These are phyloP conservation scores for Cheilosia grossa DNA, from an alignment of 2,888 invertebrate species.

Conservation along the genomic window DNA sequence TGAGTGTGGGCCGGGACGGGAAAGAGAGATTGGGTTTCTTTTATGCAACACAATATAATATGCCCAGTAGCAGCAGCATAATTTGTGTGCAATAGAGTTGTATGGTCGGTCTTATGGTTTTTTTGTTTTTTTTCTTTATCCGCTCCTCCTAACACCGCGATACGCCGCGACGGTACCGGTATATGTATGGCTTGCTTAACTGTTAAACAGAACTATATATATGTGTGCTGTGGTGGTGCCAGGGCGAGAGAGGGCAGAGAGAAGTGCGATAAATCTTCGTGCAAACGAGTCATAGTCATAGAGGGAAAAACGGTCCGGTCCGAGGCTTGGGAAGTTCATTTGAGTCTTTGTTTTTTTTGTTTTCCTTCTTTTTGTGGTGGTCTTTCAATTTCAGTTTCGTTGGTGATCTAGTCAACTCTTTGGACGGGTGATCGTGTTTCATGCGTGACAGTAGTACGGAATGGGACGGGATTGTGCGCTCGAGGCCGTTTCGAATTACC, in stretches of 20 bases:
- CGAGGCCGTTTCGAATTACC: slow-evolving; percentile 66
- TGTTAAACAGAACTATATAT: slow-evolving; percentile 48
- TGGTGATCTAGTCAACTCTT: slow-evolving; percentile 60
- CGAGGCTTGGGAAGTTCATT: slow-evolving; percentile 46
- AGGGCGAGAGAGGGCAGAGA: slow-evolving; percentile 15
- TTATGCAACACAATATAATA: slow-evolving; percentile 68
- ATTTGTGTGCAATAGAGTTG: slow-evolving; percentile 52
- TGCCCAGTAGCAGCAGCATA: slow-evolving; percentile 48
- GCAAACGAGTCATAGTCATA: slow-evolving; percentile 42
- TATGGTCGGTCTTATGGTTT: slow-evolving; percentile 53
- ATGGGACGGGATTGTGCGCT: slow-evolving; percentile 51
- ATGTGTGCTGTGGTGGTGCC: slow-evolving; percentile 24
- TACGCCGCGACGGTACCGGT: slow-evolving; percentile 56
- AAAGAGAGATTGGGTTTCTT: slow-evolving; percentile 56
- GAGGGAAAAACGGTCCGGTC: slow-evolving; percentile 51
- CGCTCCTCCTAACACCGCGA: slow-evolving; percentile 22
- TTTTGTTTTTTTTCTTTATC: slow-evolving; percentile 20
- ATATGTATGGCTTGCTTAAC: slow-evolving; percentile 50
- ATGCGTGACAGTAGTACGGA: slow-evolving; percentile 56
- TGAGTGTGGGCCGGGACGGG: slow-evolving; percentile 12
- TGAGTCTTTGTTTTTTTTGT: slow-evolving; percentile 17
- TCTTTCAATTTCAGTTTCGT: slow-evolving; percentile 64
- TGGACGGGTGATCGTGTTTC: slow-evolving; percentile 64
- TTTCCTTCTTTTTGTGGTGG: slow-evolving; percentile 40
- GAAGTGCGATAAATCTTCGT: slow-evolving; percentile 62